Evolutionary conservation across 2,888 invertebrate genomes (phyloP).

Genomic region (Ophion ellenae): DNA sequence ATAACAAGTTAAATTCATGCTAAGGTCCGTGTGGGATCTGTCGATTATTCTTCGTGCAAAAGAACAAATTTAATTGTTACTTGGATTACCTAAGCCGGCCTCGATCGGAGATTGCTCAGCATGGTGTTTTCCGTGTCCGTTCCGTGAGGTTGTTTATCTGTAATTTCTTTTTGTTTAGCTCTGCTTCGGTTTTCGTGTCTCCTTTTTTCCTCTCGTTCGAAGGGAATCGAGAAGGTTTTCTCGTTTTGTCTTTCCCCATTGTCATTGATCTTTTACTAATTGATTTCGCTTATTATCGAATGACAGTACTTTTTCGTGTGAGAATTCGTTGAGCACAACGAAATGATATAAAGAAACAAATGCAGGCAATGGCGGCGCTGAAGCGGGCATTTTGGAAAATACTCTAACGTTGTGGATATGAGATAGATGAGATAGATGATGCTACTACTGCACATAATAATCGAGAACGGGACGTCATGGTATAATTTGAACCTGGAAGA

Average conservation of each 20-base stretch:
- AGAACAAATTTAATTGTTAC: neutral
- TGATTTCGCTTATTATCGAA: neutral
- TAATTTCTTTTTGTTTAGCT: neutral
- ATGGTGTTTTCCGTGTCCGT: neutral
- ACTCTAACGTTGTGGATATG: constrained; percentile 25
- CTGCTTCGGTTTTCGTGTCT: neutral
- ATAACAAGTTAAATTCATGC: neutral
- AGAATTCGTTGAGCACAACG: constrained; percentile 34
- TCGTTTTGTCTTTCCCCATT: constrained; percentile 43
- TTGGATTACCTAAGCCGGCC: neutral
- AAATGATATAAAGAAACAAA: constrained; percentile 30
- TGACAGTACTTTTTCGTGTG: neutral
- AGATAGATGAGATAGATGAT: constrained; percentile 31
- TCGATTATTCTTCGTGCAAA: too few species aligned
- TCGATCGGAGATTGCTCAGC: neutral
- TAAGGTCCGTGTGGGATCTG: neutral
- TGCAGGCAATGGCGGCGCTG: neutral
- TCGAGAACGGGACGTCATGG: too few species aligned
- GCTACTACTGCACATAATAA: constrained; percentile 1
- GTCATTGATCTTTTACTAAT: constrained; percentile 2
- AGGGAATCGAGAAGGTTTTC: constrained; percentile 28
- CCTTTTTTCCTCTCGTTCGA: constrained; percentile 16
- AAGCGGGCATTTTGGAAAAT: neutral
- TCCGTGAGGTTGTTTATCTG: constrained; percentile 13
- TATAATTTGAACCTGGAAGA: too few species aligned